A percentile compares a stretch with the other conserved stretches of the same genome.
Conservation (phyloP, 2,113 vertebrate genomes). For the Colaptes auratus region DNA sequence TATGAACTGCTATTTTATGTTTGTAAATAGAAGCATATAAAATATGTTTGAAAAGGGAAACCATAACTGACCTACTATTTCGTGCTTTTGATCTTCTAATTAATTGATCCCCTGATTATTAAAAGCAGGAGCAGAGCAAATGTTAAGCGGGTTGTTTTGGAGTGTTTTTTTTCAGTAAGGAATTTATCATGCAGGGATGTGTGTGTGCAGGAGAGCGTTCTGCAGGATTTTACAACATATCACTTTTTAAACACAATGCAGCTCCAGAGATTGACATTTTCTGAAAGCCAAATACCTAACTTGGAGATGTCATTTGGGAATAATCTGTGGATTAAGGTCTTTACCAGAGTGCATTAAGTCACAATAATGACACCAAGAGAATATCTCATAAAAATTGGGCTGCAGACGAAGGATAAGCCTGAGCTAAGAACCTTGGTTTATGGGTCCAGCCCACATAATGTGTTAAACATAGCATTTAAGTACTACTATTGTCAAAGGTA, state of each 20-base stretch:
- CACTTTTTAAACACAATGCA: background rate
- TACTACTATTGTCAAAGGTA: background rate
- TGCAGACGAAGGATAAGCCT: background rate
- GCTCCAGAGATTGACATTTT: background rate
- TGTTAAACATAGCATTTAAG: background rate
- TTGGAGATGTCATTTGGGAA: background rate
- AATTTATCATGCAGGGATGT: background rate
- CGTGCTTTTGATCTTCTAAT: conserved; percentile 45
- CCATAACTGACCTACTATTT: conserved; percentile 3
- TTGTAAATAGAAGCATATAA: conserved; percentile 30
- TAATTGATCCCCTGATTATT: conserved; percentile 13
- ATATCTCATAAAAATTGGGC: background rate
- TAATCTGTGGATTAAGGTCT: conserved; percentile 30
- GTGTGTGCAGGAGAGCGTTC: background rate
- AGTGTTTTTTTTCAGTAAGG: background rate
- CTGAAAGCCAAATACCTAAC: background rate
- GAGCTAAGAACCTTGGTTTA: background rate
- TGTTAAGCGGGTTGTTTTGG: background rate
- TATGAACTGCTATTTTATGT: conserved; percentile 5
- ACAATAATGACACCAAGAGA: background rate
- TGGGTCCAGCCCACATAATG: background rate
- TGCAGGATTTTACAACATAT: background rate
- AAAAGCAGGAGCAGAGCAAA: conserved; percentile 23
- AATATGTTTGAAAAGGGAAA: background rate
- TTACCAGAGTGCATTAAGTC: background rate